Base-by-base conservation (phyloP, 2,888 invertebrate genomes). In the Aleiodes testaceus region DNA sequence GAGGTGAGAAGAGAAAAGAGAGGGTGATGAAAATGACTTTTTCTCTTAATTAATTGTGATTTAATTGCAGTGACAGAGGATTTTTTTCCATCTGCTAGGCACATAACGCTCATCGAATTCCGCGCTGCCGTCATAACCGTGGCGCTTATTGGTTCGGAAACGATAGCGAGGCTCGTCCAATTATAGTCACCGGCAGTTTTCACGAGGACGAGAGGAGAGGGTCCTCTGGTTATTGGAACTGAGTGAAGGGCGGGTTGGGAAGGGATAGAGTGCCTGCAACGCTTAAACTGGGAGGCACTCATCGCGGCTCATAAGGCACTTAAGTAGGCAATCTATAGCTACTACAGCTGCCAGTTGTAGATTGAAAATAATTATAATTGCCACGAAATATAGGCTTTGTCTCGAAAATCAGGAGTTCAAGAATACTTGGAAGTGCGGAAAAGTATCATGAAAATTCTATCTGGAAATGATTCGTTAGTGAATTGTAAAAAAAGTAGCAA, bases 121-220 rank as follows among this genome's bases (percentile, higher is more conserved):
- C 49, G 9, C 67, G 53, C 36, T 36, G 16, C 20, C 44, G 72
- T 74, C 74, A 75, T 75, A 77, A 76, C 69, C 72, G 72, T 66
- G 72, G 30, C 69, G 74, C 69, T 79, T 70, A 77, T 75, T 74
- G 75, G 78, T 74, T 72, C 75, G 74, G 76, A 79, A 78, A 77
- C 69, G 71, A 52, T 70, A 74, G 76, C 74, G 70, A 74, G 70
- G 73, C 72, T 75, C 73, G 73, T 76, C 75, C 75, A 79, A 80
- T 81, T 81, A 78, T 73, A 44, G 55, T 47, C 44, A 49, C 30
- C 50, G 69, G 63, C 69, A 70, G 44, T 64, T 63, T 67, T 67
- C 50, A 18, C 44, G 61, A 53, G 52, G 47, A 53, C 44, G 36
- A 36, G 36, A 36, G 36, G 9, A 36, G 36, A 36, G 36, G 36